Base-by-base conservation (phyloP, 1,140 invertebrate genomes). In the Achroia grisella region DNA sequence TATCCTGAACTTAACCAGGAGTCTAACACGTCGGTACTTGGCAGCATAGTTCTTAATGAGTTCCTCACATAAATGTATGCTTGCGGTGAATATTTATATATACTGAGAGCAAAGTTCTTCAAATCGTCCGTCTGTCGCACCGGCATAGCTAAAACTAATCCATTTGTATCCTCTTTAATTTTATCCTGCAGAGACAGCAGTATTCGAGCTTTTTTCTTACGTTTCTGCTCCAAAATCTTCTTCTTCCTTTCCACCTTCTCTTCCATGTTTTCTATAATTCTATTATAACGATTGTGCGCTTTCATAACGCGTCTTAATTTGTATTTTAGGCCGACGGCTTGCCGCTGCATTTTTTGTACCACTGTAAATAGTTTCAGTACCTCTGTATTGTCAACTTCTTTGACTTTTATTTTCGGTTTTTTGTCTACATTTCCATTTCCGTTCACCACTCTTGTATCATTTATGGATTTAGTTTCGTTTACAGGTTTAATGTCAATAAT, bases 71-170 rank as follows among this genome's bases (percentile, higher is more conserved):
- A 85, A 37, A 85, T 79, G 30, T 85, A 85, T 0, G 78, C 71
- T 55, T 85, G 78, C 4, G 81, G 81, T 0, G 81, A 83, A 48
- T 85, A 85, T 41, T 74, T 85, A 48, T 85, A 85, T 36, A 83
- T 70, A 62, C 73, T 82, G 28, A 85, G 53, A 0, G 81, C 71
- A 47, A 85, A 82, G 48, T 80, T 81, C 48, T 81, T 85, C 17
- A 83, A 62, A 30, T 85, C 81, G 10, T 81, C 77, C 1, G 81
- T 81, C 15, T 85, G 76, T 50, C 67, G 63, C 10, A 71, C 71
- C 0, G 81, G 81, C 81, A 85, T 85, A 0, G 79, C 76, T 31
- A 85, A 43, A 10, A 85, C 76, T 39, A 84, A 37, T 2, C 78
- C 80, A 13, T 70, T 82, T 4, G 70, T 70, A 32, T 85, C 81